Evolutionary conservation across 1,140 invertebrate genomes (phyloP).

Genomic region (Drosophila littoralis): DNA sequence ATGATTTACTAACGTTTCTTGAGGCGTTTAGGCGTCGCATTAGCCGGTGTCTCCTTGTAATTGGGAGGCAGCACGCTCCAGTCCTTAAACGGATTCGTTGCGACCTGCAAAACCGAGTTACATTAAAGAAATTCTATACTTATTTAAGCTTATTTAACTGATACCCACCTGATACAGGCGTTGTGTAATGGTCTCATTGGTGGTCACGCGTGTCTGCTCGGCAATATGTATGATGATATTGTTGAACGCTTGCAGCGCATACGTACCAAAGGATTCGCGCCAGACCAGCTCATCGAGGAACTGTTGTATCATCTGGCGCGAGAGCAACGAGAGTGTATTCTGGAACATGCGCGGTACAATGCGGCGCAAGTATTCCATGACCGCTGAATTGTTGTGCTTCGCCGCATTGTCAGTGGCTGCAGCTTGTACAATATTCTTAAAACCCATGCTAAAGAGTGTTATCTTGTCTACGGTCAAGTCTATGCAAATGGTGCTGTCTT

Average conservation of each 20-base stretch:
- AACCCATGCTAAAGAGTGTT: constrained; percentile 91
- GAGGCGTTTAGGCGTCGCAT: constrained; percentile 76
- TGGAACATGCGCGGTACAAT: constrained; percentile 96
- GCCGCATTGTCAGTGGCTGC: constrained; percentile 87
- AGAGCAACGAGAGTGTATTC: constrained; percentile 93
- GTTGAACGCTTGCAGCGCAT: constrained; percentile 91
- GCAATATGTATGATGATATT: constrained; percentile 92
- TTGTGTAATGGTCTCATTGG: constrained; percentile 84
- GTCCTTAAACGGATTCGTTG: constrained; percentile 91
- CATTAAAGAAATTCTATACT: constrained; percentile 85
- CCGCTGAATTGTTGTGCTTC: constrained; percentile 89
- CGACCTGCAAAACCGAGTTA: constrained; percentile 86
- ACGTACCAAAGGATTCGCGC: constrained; percentile 90
- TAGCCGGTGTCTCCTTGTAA: constrained; percentile 76
- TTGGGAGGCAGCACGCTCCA: constrained; percentile 88
- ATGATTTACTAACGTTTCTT: constrained; percentile 83
- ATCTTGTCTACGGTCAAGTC: constrained; percentile 93
- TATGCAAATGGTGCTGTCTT: constrained; percentile 90
- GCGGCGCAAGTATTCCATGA: constrained; percentile 94
- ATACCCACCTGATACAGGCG: constrained; percentile 84
- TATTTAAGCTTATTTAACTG: background rate
- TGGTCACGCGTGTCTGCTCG: constrained; percentile 89
- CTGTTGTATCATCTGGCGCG: constrained; percentile 93
- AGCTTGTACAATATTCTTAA: constrained; percentile 89
- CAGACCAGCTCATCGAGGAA: constrained; percentile 95